phyloP scores from a whole-genome alignment of 2,888 invertebrate genomes.

The Lamellibrachia satsuma region DNA sequence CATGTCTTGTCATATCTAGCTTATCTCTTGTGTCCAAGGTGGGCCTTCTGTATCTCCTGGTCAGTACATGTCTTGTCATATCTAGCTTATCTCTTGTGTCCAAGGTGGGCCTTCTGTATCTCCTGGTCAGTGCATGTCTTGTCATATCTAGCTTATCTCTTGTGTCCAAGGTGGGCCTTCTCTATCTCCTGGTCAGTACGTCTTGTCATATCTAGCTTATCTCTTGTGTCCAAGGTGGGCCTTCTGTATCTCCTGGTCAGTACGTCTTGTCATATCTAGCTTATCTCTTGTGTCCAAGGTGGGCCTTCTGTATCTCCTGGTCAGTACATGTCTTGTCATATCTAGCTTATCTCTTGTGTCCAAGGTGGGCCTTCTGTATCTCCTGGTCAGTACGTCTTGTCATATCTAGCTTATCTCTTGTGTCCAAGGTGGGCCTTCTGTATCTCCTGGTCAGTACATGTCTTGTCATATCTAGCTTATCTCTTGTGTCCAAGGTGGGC shows the following conservation, averaged over 20 bases:
- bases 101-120: slow-evolving; percentile 53
- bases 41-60: slow-evolving; percentile 55
- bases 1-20: neutral
- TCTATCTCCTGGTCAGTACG: slow-evolving; percentile 54
- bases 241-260: slow-evolving; percentile 56
- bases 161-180: slow-evolving; percentile 53
- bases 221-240: slow-evolving; percentile 49
- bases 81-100: slow-evolving; percentile 41
- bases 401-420: slow-evolving; percentile 18
- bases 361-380: slow-evolving; percentile 53
- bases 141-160: neutral
- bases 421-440: slow-evolving; percentile 53
- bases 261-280: slow-evolving; percentile 24
- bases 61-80: slow-evolving; percentile 40
- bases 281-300: slow-evolving; percentile 45
- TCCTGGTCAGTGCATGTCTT: slow-evolving; percentile 47
- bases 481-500: slow-evolving; percentile 49
- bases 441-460: slow-evolving; percentile 53
- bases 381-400: slow-evolving; percentile 48
- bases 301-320: slow-evolving; percentile 55
- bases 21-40: slow-evolving; percentile 45
- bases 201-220: neutral
- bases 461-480: neutral
- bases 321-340: slow-evolving; percentile 40
- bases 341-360: slow-evolving; percentile 41